These are phyloP conservation scores for Trichosurus vulpecula DNA, from an alignment of 2,797 vertebrate genomes.

Conservation along the genomic window DNA sequence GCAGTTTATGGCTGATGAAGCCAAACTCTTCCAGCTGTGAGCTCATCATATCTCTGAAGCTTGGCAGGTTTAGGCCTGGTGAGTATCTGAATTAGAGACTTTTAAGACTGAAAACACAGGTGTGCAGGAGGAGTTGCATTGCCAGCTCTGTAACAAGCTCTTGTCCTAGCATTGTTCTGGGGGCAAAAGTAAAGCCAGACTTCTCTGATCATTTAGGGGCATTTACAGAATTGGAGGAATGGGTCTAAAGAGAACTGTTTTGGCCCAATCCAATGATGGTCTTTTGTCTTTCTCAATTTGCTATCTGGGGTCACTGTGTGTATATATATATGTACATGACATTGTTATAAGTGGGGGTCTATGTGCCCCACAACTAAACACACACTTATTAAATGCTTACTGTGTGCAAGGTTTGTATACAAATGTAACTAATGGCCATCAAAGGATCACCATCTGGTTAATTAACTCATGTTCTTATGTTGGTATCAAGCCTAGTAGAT, in stretches of 20 bases:
- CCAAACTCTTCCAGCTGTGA: conserved; percentile 19
- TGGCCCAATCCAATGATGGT: not conserved
- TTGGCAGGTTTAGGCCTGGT: conserved; percentile 19
- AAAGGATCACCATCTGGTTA: not conserved
- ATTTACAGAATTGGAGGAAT: not conserved
- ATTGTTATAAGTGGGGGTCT: not conserved
- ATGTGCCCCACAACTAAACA: not conserved
- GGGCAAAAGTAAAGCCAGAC: accelerated
- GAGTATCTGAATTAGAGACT: not conserved
- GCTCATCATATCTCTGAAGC: conserved; percentile 25
- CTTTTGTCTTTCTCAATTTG: not conserved
- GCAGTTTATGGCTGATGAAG: not conserved
- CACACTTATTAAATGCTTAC: not conserved
- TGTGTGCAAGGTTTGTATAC: not conserved
- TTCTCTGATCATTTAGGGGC: not conserved
- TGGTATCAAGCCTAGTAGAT: accelerated
- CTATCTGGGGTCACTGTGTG: not conserved
- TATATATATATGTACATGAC: not conserved
- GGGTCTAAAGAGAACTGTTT: not conserved
- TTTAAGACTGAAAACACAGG: not conserved
- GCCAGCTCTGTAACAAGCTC: not conserved
- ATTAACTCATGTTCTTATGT: not conserved
- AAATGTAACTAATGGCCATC: not conserved
- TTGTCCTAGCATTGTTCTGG: not conserved
- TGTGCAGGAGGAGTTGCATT: accelerated